phyloP scores from a whole-genome alignment of 2,797 vertebrate species.

The Esox lucius region DNA sequence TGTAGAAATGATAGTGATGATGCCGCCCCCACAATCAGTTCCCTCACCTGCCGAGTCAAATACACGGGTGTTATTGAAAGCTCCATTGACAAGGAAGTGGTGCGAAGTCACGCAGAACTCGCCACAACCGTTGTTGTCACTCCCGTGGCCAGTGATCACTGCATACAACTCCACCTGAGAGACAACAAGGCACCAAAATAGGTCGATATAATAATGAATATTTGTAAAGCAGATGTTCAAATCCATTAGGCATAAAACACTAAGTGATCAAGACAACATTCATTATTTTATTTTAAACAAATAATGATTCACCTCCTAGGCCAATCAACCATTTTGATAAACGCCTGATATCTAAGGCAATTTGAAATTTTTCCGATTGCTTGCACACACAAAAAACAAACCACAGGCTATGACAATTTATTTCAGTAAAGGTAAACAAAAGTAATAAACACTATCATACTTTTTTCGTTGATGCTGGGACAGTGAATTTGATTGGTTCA shows the following conservation, averaged over 20 bases:
- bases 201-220: not conserved
- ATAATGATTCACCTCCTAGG: no score
- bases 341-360: no score
- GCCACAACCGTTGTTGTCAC: slow-evolving; percentile 73
- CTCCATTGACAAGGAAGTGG: slow-evolving; percentile 72
- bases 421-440: not conserved
- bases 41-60: slow-evolving; percentile 75
- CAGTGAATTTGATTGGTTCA: slow-evolving; percentile 63
- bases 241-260: not conserved
- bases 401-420: not conserved
- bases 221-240: not conserved
- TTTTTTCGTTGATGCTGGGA: slow-evolving; percentile 70
- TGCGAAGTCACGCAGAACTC: slow-evolving; percentile 83
- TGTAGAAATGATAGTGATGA: not conserved
- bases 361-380: no score
- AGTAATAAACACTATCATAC: slow-evolving; percentile 40
- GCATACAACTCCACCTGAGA: slow-evolving; percentile 78
- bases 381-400: not conserved
- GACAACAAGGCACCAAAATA: not conserved
- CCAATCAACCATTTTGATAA: no score
- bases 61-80: slow-evolving; percentile 66
- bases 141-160: slow-evolving; percentile 79
- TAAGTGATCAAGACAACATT: no score
- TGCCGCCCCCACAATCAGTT: not conserved
- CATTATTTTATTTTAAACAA: no score